Evolutionary conservation across 2,113 vertebrate species (phyloP).

Genomic region (Zosterops hypoxanthus): DNA sequence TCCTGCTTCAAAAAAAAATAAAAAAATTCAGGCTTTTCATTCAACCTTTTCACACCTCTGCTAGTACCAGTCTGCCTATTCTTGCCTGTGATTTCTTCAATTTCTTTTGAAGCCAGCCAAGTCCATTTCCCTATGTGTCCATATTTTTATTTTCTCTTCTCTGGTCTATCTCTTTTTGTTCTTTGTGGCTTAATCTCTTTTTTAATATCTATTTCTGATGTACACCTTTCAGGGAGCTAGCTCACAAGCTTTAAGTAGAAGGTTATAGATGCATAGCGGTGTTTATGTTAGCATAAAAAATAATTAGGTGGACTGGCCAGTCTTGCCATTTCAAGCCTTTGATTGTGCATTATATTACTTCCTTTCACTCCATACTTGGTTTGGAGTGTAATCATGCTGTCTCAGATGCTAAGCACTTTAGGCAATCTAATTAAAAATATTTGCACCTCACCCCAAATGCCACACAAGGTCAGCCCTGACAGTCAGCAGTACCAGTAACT

Average conservation of each 20-base stretch:
- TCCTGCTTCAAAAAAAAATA: not conserved
- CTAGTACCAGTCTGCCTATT: not conserved
- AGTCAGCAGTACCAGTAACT: too few relatives aligned
- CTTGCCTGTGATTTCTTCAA: not conserved
- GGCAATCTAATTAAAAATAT: not conserved
- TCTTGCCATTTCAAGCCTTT: not conserved
- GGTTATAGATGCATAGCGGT: not conserved
- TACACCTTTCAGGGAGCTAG: not conserved
- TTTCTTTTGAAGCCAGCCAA: not conserved
- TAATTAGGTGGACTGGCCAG: not conserved
- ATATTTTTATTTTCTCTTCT: not conserved
- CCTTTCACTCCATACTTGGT: not conserved
- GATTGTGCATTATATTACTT: not conserved
- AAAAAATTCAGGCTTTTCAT: not conserved
- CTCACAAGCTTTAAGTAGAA: not conserved
- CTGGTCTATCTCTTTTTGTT: not conserved
- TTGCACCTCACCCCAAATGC: not conserved
- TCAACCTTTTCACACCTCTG: not conserved
- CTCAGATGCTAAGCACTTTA: not conserved
- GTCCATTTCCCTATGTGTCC: not conserved
- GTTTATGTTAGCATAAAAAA: not conserved
- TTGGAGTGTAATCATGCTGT: not conserved
- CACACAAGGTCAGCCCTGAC: not conserved
- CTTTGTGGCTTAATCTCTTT: not conserved
- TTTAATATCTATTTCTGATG: not conserved